Conservation (phyloP, 2,797 vertebrate genomes). For the Tokudaia tokunoshimensis region DNA sequence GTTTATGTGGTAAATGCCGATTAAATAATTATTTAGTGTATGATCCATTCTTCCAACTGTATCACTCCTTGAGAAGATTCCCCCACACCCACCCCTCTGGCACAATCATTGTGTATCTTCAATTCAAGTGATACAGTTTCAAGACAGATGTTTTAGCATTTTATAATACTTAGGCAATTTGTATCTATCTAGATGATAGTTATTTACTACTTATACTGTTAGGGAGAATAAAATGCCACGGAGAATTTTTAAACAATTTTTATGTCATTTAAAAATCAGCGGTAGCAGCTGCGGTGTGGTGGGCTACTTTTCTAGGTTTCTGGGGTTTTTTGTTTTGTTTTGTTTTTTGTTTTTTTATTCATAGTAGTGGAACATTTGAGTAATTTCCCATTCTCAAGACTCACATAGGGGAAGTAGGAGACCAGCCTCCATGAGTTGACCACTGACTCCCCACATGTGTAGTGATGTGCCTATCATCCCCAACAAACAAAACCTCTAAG, state of each 20-base stretch:
- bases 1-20: constrained; percentile 42
- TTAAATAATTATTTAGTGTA: constrained; percentile 27
- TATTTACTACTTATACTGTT: constrained; percentile 66
- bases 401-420: background rate
- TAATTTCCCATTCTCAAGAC: background rate
- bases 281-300: constrained; percentile 4
- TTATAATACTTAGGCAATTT: constrained; percentile 67
- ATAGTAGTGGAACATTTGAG: constrained; percentile 40
- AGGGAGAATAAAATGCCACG: constrained; percentile 48
- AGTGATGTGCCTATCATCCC: background rate
- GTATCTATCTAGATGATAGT: constrained; percentile 53
- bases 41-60: background rate
- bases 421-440: background rate
- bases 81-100: background rate
- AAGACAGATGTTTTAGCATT: constrained; percentile 67
- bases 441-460: background rate
- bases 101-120: constrained; percentile 25
- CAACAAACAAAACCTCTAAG: background rate
- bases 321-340: background rate
- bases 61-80: background rate
- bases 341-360: constrained; percentile 53
- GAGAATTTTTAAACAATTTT: constrained; percentile 65
- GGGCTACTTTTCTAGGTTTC: constrained; percentile 45
- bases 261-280: background rate
- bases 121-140: constrained; percentile 47